A percentile compares a stretch with the other conserved stretches of the same genome.
Evolutionary conservation across 2,113 vertebrate genomes (phyloP).

Genomic region (Heterocephalus glaber): DNA sequence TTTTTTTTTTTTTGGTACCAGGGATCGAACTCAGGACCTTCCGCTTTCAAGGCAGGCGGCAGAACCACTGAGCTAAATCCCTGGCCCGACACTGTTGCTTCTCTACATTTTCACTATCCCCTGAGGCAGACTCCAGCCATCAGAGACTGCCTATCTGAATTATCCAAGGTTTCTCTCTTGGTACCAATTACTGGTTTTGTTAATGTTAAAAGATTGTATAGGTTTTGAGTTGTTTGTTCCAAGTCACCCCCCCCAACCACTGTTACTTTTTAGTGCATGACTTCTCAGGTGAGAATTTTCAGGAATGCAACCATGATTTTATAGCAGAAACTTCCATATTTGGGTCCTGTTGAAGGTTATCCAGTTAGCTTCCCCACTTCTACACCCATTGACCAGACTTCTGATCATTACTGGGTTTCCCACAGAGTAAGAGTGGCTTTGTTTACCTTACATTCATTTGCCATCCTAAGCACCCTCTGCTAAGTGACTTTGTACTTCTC

Average conservation of each 20-base stretch:
- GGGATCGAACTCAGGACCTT: too few relatives aligned
- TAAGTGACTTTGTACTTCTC: conserved; percentile 8
- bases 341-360: background rate
- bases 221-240: background rate
- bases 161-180: background rate
- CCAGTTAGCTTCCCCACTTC: background rate
- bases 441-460: background rate
- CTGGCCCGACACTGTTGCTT: too few relatives aligned
- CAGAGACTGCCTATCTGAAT: background rate
- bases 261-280: conserved; percentile 1
- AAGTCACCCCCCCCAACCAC: background rate
- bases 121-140: background rate
- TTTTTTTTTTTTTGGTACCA: too few relatives aligned
- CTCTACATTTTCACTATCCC: background rate
- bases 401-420: background rate
- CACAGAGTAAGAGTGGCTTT: background rate
- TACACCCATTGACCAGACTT: background rate
- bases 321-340: background rate
- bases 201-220: conserved; percentile 5
- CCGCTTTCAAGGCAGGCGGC: too few relatives aligned
- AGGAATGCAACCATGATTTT: background rate
- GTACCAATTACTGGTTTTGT: background rate
- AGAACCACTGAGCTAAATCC: too few relatives aligned
- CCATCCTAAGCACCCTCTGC: background rate
- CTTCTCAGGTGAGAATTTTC: conserved; percentile 13